Conservation (phyloP, 2,888 invertebrate species). For the Chromoteleia sp. region DNA sequence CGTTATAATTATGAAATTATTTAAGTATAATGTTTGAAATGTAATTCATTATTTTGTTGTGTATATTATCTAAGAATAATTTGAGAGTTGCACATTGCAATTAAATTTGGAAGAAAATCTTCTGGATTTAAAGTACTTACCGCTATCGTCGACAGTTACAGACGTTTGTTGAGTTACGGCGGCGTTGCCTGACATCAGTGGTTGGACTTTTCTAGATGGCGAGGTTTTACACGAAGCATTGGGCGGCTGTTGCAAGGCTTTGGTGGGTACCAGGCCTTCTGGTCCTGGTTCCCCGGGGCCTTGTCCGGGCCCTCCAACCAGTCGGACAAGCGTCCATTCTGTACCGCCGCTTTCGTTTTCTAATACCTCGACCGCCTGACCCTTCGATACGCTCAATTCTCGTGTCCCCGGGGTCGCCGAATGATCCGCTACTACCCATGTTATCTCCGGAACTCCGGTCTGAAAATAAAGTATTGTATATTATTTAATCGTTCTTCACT, state of each 20-base stretch:
- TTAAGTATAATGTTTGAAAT: too few relatives aligned
- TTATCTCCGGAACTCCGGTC: slow-evolving; percentile 93
- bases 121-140: too few relatives aligned
- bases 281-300: slow-evolving; percentile 86
- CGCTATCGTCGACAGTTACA: slow-evolving; percentile 81
- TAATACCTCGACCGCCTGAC: slow-evolving; percentile 97
- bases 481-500: not conserved
- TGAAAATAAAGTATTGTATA: slow-evolving; percentile 82
- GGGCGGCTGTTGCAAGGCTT: slow-evolving; percentile 91
- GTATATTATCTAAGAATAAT: not conserved
- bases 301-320: slow-evolving; percentile 85
- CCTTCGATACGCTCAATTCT: slow-evolving; percentile 94
- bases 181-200: slow-evolving; percentile 70
- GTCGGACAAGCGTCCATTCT: slow-evolving; percentile 85
- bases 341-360: slow-evolving; percentile 87
- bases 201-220: slow-evolving; percentile 85
- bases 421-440: slow-evolving; percentile 96
- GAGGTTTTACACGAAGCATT: slow-evolving; percentile 86
- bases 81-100: not conserved
- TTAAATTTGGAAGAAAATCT: too few relatives aligned
- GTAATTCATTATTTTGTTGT: too few relatives aligned
- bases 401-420: slow-evolving; percentile 90
- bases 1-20: too few relatives aligned
- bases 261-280: slow-evolving; percentile 93
- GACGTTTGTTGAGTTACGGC: slow-evolving; percentile 76